Evolutionary conservation across 2,888 invertebrate genomes (phyloP), one percentile per base, ranked within the genome.

Genomic region (Cantharis lateralis): DNA sequence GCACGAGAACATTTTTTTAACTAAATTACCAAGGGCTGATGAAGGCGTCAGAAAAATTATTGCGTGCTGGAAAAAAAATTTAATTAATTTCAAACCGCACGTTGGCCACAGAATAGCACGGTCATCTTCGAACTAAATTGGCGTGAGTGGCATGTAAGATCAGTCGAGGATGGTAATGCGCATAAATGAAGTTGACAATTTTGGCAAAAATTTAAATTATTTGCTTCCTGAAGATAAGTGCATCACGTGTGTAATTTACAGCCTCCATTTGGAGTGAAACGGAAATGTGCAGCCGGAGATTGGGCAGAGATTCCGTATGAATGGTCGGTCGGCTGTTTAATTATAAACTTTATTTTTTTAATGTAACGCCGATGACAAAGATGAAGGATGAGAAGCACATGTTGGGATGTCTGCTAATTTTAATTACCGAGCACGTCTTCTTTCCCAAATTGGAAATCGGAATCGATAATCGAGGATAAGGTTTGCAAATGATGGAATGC

Each of bases 201-300:
- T 61, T 68, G 62, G 61, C 71, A 72, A 73, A 76, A 77, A 70
- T 77, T 77, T 73, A 66, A 71, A 77, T 73, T 72, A 76, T 76
- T 15, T 69, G 16, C 64, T 74, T 74, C 74, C 74, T 70, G 74
- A 13, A 73, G 73, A 73, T 73, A 73, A 73, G 62, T 73, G 68
- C 73, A 69, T 69, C 73, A 69, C 73, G 73, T 73, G 68, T 73
- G 61, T 48, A 68, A 69, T 73, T 73, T 69, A 73, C 73, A 62
- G 62, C 68, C 18, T 73, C 68, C 48, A 26, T 15, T 20, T 68
- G 15, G 28, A 68, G 18, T 73, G 68, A 18, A 69, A 62, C 73
- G 73, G 73, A 73, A 73, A 73, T 73, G 73, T 68, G 61, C 61
- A 69, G 62, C 69, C 73, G 73, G 73, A 73, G 73, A 73, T 73